These are phyloP conservation scores for Strigamia transsilvanica DNA, from an alignment of 2,888 invertebrate genomes.

Conservation along the genomic window DNA sequence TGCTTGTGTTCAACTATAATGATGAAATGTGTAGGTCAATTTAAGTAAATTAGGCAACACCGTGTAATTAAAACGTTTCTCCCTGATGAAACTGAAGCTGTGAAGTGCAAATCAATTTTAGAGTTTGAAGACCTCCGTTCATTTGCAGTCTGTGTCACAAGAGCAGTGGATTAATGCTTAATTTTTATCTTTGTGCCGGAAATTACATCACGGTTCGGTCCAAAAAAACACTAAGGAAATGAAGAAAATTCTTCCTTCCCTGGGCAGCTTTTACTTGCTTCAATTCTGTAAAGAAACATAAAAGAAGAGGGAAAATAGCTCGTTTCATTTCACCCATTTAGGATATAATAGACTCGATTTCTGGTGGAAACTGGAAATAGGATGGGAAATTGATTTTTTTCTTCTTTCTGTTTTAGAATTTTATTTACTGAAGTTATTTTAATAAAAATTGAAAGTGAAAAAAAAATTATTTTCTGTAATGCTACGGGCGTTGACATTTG, in stretches of 20 bases:
- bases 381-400: constrained; percentile 36
- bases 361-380: constrained; percentile 28
- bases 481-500: background rate
- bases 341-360: constrained; percentile 43
- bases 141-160: constrained; percentile 30
- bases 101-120: constrained; percentile 32
- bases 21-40: background rate
- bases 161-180: constrained; percentile 9
- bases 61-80: constrained; percentile 28
- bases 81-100: background rate
- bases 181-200: constrained; percentile 15
- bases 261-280: constrained; percentile 45
- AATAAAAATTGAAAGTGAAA: background rate
- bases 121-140: background rate
- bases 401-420: background rate
- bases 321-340: constrained; percentile 46
- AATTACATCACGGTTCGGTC: constrained; percentile 33
- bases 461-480: background rate
- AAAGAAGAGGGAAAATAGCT: constrained; percentile 39
- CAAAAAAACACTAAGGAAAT: constrained; percentile 9
- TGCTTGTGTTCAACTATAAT: background rate
- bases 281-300: constrained; percentile 45
- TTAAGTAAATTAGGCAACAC: constrained; percentile 17
- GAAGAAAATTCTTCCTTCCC: constrained; percentile 45
- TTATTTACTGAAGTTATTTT: background rate